Conservation (phyloP, 2,113 vertebrate species). For the Seriola quinqueradiata region DNA sequence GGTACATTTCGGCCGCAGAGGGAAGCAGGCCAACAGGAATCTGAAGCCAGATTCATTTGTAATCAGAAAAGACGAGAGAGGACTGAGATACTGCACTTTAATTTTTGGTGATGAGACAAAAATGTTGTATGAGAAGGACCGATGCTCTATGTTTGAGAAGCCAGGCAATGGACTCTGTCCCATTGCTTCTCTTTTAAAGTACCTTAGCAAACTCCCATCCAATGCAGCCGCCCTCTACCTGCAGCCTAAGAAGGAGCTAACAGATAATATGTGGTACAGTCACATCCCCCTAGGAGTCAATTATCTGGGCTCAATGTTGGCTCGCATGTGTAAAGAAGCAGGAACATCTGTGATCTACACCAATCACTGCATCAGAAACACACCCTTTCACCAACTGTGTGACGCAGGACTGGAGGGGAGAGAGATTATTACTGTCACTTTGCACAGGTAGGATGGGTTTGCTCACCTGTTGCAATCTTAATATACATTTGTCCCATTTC, state of each 20-base stretch:
- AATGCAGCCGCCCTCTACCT: constrained; percentile 14
- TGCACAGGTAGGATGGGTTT: not conserved
- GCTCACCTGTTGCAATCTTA: not conserved
- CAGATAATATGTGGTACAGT: constrained; percentile 17
- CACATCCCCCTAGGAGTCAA: not conserved
- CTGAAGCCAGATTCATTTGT: constrained; percentile 31
- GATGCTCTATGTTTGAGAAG: constrained; percentile 22
- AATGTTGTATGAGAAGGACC: not conserved
- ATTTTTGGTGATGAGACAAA: not conserved
- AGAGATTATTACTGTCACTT: not conserved
- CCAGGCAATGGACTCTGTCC: constrained; percentile 28
- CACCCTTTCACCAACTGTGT: constrained; percentile 11
- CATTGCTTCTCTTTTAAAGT: constrained; percentile 27
- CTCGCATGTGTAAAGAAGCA: constrained; percentile 16
- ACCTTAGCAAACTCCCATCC: constrained; percentile 22
- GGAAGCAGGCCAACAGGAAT: constrained; percentile 43
- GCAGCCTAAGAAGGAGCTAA: constrained; percentile 25
- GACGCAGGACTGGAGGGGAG: not conserved
- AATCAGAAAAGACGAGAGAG: constrained; percentile 5
- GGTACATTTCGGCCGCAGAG: constrained; percentile 30
- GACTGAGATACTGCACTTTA: constrained; percentile 17
- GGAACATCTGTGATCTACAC: constrained; percentile 21
- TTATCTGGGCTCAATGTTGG: not conserved
- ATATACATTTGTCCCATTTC: not conserved
- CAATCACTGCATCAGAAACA: constrained; percentile 38